Evolutionary conservation across 1,140 invertebrate species (phyloP), one percentile per base, ranked within the genome.

Genomic region (Calycopis cecrops): DNA sequence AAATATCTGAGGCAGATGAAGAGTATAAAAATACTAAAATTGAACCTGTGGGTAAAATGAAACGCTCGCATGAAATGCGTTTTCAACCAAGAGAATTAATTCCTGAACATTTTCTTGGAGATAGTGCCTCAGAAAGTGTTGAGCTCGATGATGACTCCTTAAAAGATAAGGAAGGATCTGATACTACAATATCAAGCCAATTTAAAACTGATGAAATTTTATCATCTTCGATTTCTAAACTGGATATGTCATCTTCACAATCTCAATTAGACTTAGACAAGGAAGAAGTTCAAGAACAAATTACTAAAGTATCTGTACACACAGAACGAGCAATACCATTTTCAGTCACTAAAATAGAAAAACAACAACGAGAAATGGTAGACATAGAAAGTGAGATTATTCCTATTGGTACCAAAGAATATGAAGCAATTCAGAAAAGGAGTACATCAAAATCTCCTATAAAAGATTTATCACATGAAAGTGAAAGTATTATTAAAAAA

Each of bases 11-110:
- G 54, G 89, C 90, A 68, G 89, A 90, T 51, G 85, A 88, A 18
- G 85, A 87, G 38, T 69, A 73, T 51, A 81, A 80, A 62, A 63
- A 55, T 21, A 76, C 73, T 59, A 44, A 61, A 60, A 65, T 78
- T 48, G 89, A 90, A 60, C 79, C 90, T 40, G 85, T 91, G 9
- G 90, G 89, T 21, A 90, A 92, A 65, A 96, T 97, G 95, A 97
- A 96, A 76, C 88, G 95, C 57, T 96, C 95, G 0, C 93, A 94
- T 61, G 95, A 97, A 86, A 96, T 97, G 95, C 94, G 94, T 60
- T 96, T 97, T 77, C 93, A 94, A 71, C 93, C 94, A 11, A 92
- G 91, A 80, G 85, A 88, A 53, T 71, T 88, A 62, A 77, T 88
- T 12, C 86, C 86, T 9, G 87, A 89, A 63, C 74, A 87, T 67